phyloP scores from a whole-genome alignment of 1,140 invertebrate genomes.

The Caenorhabditis remanei region DNA sequence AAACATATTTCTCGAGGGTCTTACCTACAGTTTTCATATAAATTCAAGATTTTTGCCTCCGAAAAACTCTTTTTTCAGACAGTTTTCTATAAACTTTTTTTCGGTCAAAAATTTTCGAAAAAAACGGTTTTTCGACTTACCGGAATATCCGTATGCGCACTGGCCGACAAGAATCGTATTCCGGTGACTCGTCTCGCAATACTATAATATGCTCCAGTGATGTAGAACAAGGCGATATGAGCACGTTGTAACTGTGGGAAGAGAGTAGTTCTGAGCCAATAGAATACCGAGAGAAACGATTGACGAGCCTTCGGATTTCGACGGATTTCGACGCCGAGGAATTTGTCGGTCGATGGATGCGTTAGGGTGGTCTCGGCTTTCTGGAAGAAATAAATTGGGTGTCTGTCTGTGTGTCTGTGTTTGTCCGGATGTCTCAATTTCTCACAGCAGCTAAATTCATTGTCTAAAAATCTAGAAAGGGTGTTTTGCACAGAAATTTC shows the following conservation, averaged over 20 bases:
- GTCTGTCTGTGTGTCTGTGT: background rate
- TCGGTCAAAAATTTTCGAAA: background rate
- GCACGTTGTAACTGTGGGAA: conserved; percentile 56
- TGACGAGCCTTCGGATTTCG: conserved; percentile 50
- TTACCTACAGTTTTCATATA: too few species aligned
- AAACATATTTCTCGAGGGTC: too few species aligned
- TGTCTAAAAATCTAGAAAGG: too few species aligned
- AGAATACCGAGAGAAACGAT: conserved; percentile 34
- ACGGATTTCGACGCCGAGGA: conserved; percentile 54
- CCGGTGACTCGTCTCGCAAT: conserved; percentile 55
- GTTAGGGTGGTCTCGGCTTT: conserved; percentile 44
- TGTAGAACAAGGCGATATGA: conserved; percentile 61
- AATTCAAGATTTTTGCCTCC: too few species aligned
- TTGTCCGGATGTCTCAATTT: background rate
- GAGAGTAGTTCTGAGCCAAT: conserved; percentile 44
- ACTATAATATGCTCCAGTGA: conserved; percentile 62
- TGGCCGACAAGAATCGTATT: conserved; percentile 62
- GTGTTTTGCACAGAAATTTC: too few species aligned
- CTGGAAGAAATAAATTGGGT: conserved; percentile 1
- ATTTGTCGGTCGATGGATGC: conserved; percentile 53
- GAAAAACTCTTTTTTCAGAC: too few species aligned
- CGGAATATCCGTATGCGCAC: conserved; percentile 57
- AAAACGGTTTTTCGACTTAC: background rate
- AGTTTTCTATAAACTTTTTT: too few species aligned
- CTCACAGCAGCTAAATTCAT: background rate